Base-by-base conservation (phyloP, 2,888 invertebrate species). In the Latheticus oryzae region DNA sequence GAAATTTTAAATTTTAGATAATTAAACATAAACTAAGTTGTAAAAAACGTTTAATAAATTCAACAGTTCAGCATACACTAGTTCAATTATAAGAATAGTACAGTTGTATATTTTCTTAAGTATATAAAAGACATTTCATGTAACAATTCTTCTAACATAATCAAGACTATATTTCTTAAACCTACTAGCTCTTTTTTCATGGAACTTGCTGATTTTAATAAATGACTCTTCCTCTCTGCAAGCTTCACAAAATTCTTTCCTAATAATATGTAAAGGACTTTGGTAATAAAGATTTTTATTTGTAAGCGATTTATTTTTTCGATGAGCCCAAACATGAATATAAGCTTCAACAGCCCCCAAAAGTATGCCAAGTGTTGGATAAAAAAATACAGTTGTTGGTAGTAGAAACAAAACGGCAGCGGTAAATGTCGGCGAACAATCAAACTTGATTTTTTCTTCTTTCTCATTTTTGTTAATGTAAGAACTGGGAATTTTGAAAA, bases 261-360 rank as follows among this genome's bases (percentile, higher is more conserved):
- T 83, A 3, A 88, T 79, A 1, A 85, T 78, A 73, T 90, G 88
- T 61, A 89, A 82, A 0, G 90, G 89, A 65, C 89, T 89, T 32
- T 85, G 84, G 68, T 87, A 89, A 66, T 85, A 88, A 23, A 86
- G 74, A 42, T 80, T 79, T 5, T 82, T 76, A 63, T 86, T 81
- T 66, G 81, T 81, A 21, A 87, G 76, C 33, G 76, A 74, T 64
- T 84, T 85, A 69, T 89, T 89, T 68, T 86, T 87, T 62, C 83
- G 84, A 69, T 90, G 89, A 3, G 88, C 85, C 79, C 83, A 82
- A n/a, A 83, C 80, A 73, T 90, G 89, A 15, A 89, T 76, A n/a
- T 81, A 75, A 9, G 84, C 76, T 76, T 90, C 90, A 5, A 86
- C 66, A 1, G 84, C 51, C 35, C 82, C 79, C 15, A 87, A 73